A percentile compares a stretch with the other conserved stretches of the same genome.
Evolutionary conservation across 2,888 invertebrate species (phyloP).

Genomic region (Drosophila leonis): DNA sequence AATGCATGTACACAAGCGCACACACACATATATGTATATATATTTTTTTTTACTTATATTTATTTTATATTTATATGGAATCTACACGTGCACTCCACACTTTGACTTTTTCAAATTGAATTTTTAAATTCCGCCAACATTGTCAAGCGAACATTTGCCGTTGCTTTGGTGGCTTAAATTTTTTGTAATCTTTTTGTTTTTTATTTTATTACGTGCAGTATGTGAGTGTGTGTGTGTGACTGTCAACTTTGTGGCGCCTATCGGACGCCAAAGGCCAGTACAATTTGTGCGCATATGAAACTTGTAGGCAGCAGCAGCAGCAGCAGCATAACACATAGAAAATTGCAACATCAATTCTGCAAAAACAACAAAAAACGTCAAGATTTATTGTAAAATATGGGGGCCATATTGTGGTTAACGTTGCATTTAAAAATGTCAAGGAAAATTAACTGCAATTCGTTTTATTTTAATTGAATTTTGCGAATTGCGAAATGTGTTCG

Average conservation of each 20-base stretch:
- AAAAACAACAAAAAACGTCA: slow-evolving; percentile 9
- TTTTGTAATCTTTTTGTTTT: not conserved
- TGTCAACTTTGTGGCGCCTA: slow-evolving; percentile 66
- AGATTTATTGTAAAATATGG: slow-evolving; percentile 40
- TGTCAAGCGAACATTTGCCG: slow-evolving; percentile 28
- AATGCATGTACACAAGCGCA: not conserved
- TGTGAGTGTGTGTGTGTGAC: slow-evolving; percentile 19
- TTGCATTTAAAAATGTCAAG: slow-evolving; percentile 64
- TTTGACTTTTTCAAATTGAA: slow-evolving; percentile 66
- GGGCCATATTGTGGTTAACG: slow-evolving; percentile 65
- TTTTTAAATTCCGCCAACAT: slow-evolving; percentile 65
- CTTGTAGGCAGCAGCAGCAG: slow-evolving; percentile 45
- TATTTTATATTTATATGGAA: slow-evolving; percentile 2
- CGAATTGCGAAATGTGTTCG: slow-evolving; percentile 7
- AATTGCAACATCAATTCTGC: slow-evolving; percentile 70
- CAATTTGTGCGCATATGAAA: slow-evolving; percentile 61
- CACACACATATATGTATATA: not conserved
- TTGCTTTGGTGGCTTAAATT: slow-evolving; percentile 31
- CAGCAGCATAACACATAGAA: slow-evolving; percentile 62
- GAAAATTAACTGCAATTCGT: slow-evolving; percentile 63
- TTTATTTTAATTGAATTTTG: slow-evolving; percentile 56
- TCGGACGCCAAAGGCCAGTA: slow-evolving; percentile 60
- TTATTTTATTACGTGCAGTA: not conserved
- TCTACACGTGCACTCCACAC: slow-evolving; percentile 28
- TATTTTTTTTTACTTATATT: not conserved